Percentiles rank a stretch among this genome's conserved stretches.
These are phyloP conservation scores for Ornithoptera alexandrae DNA, from an alignment of 2,888 invertebrate species.

Conservation along the genomic window DNA sequence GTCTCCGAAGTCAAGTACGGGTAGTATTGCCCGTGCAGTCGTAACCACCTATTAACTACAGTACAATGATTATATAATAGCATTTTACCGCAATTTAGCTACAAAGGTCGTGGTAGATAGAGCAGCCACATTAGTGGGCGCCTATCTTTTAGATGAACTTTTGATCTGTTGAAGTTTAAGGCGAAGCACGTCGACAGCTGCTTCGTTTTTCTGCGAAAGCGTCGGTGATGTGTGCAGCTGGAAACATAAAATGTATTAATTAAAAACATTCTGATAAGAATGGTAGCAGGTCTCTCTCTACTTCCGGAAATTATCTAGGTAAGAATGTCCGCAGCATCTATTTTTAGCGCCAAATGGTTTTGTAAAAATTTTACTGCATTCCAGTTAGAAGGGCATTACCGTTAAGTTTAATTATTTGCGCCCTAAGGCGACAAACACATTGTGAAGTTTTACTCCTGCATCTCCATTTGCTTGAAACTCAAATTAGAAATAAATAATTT, in stretches of 20 bases:
- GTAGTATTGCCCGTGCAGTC: slow-evolving; percentile 14
- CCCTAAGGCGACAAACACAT: too few species aligned
- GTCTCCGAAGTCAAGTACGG: slow-evolving; percentile 10
- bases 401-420: too few species aligned
- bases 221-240: slow-evolving; percentile 69
- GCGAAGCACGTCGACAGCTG: slow-evolving; percentile 71
- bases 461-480: too few species aligned
- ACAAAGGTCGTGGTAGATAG: slow-evolving; percentile 40
- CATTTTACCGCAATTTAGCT: slow-evolving; percentile 32
- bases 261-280: neutral
- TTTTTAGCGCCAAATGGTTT: too few species aligned
- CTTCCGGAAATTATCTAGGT: too few species aligned
- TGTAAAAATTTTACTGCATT: too few species aligned
- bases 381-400: too few species aligned
- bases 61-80: slow-evolving; percentile 29
- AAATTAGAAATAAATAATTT: too few species aligned
- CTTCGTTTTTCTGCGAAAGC: slow-evolving; percentile 67
- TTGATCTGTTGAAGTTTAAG: slow-evolving; percentile 77
- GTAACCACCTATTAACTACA: slow-evolving; percentile 28
- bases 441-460: too few species aligned
- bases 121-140: slow-evolving; percentile 47
- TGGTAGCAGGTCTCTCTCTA: too few species aligned
- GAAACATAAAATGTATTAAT: slow-evolving; percentile 25
- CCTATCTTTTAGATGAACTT: slow-evolving; percentile 77
- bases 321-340: too few species aligned